phyloP scores from a whole-genome alignment of 2,888 invertebrate genomes.

The Ectemnius cavifrons region DNA sequence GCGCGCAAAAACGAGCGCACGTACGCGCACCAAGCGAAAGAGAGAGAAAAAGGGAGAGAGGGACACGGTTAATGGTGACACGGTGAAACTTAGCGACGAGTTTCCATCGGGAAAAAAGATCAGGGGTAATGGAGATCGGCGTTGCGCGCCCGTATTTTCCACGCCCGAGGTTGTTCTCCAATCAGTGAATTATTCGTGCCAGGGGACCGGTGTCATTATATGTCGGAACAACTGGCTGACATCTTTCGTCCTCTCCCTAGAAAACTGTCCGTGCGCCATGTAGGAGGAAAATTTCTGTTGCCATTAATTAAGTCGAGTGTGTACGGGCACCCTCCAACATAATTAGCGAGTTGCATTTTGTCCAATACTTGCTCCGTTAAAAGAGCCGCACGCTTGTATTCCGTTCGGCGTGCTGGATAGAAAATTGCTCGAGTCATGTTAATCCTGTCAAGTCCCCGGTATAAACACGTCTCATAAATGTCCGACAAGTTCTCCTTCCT shows the following conservation, averaged over 20 bases:
- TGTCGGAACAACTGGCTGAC: slow-evolving; percentile 27
- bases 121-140: slow-evolving; percentile 46
- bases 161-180: slow-evolving; percentile 58
- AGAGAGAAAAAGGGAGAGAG: too few species aligned
- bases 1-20: slow-evolving; percentile 27
- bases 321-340: too few species aligned
- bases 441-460: too few species aligned
- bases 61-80: slow-evolving; percentile 47
- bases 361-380: too few species aligned
- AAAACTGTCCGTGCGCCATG: neutral
- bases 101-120: slow-evolving; percentile 53
- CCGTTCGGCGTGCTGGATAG: too few species aligned
- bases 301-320: too few species aligned
- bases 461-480: too few species aligned
- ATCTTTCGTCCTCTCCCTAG: slow-evolving; percentile 35
- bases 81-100: slow-evolving; percentile 59
- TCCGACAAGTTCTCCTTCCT: too few species aligned
- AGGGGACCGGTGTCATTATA: slow-evolving; percentile 36
- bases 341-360: slow-evolving; percentile 16
- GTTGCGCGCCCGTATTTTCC: slow-evolving; percentile 47
- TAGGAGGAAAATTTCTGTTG: neutral
- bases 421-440: too few species aligned
- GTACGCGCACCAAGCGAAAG: too few species aligned
- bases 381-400: too few species aligned
- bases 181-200: slow-evolving; percentile 57